These are phyloP conservation scores for Drosophila barbarae DNA, from an alignment of 2,888 invertebrate genomes.

Conservation along the genomic window DNA sequence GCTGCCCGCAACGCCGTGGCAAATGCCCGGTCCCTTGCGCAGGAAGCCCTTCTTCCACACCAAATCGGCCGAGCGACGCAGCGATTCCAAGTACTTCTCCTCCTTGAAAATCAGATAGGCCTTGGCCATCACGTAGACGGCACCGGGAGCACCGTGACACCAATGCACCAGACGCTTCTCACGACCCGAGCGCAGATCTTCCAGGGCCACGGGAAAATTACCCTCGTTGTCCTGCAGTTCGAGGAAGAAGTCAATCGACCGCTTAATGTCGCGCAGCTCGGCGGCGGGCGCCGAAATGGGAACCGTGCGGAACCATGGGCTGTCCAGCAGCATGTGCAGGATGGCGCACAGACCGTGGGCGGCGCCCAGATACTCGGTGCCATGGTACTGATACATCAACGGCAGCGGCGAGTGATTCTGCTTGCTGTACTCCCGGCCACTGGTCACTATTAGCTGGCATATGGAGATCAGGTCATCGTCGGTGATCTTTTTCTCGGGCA, in stretches of 20 bases:
- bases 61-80: slow-evolving; percentile 85
- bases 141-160: slow-evolving; percentile 94
- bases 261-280: slow-evolving; percentile 82
- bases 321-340: slow-evolving; percentile 83
- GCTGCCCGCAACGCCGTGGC: slow-evolving; percentile 92
- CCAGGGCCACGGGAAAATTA: slow-evolving; percentile 88
- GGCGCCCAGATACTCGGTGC: slow-evolving; percentile 81
- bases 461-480: slow-evolving; percentile 83
- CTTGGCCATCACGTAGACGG: slow-evolving; percentile 88
- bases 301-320: slow-evolving; percentile 79
- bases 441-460: slow-evolving; percentile 85
- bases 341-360: slow-evolving; percentile 85
- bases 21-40: slow-evolving; percentile 93
- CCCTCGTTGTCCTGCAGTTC: slow-evolving; percentile 84
- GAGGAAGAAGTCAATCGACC: slow-evolving; percentile 83
- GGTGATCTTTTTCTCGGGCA: slow-evolving; percentile 74
- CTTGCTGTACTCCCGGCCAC: slow-evolving; percentile 85
- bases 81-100: slow-evolving; percentile 85
- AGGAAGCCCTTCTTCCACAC: slow-evolving; percentile 92
- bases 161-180: slow-evolving; percentile 89
- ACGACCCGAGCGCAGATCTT: slow-evolving; percentile 81
- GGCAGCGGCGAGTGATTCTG: slow-evolving; percentile 83
- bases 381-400: slow-evolving; percentile 86
- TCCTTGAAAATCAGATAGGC: slow-evolving; percentile 89
- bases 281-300: slow-evolving; percentile 68